Evolutionary conservation across 1,140 invertebrate genomes (phyloP).

Genomic region (Diorhabda sublineata): DNA sequence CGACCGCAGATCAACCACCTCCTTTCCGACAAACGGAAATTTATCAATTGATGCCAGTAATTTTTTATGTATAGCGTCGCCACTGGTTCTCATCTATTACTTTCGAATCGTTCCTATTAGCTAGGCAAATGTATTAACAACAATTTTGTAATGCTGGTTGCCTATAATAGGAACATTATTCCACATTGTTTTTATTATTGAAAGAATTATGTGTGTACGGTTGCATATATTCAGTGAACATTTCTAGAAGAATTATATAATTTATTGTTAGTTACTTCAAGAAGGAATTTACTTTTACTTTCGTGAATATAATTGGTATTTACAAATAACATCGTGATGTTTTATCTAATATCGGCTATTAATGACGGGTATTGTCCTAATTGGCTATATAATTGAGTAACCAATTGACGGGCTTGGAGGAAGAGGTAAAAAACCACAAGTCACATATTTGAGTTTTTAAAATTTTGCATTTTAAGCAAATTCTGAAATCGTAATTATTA

Average conservation of each 20-base stretch:
- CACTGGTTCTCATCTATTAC: background rate
- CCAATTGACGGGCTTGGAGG: too few species aligned
- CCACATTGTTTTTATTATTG: background rate
- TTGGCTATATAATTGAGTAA: too few species aligned
- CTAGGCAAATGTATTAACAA: background rate
- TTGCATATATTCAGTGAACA: background rate
- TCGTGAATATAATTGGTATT: background rate
- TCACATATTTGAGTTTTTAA: too few species aligned
- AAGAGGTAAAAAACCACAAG: too few species aligned
- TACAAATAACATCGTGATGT: background rate
- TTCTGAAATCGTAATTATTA: too few species aligned
- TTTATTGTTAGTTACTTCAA: background rate
- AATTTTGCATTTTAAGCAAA: too few species aligned
- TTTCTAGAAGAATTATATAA: background rate
- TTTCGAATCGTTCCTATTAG: background rate
- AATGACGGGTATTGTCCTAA: too few species aligned
- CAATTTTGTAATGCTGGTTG: background rate
- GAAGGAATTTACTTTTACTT: background rate
- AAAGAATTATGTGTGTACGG: background rate
- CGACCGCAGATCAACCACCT: background rate
- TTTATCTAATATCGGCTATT: background rate
- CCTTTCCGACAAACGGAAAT: background rate
- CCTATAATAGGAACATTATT: background rate
- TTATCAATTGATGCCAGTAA: background rate
- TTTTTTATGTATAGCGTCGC: background rate